These are phyloP conservation scores for Sorex araneus DNA, from an alignment of 2,113 vertebrate genomes.

Conservation along the genomic window DNA sequence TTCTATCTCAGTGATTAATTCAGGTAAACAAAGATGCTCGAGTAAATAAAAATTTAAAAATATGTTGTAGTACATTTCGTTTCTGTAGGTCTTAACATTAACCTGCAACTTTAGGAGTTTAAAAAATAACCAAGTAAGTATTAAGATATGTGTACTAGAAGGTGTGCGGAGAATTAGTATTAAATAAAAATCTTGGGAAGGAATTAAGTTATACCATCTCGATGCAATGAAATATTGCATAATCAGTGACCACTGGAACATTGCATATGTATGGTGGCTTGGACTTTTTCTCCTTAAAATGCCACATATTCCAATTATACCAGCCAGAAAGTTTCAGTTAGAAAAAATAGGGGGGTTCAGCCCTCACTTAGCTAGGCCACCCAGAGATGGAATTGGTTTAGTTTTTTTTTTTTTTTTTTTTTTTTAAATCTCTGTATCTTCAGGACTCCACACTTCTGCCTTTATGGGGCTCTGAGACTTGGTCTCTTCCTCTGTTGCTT, in stretches of 20 bases:
- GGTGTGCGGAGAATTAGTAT: neutral
- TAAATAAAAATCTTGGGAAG: neutral
- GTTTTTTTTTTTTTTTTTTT: neutral
- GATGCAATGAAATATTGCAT: no score
- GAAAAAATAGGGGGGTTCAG: neutral
- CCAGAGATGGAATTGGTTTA: neutral
- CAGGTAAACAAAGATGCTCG: constrained; percentile 19
- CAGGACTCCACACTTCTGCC: neutral
- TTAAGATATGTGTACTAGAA: neutral
- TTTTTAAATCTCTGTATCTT: neutral
- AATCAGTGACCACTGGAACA: neutral
- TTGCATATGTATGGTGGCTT: neutral
- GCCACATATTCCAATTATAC: neutral
- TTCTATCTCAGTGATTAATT: neutral
- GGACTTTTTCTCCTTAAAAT: neutral
- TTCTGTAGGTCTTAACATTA: constrained; percentile 17
- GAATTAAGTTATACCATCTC: neutral
- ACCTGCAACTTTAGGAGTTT: constrained; percentile 30
- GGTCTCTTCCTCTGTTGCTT: neutral
- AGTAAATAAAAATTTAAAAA: constrained; percentile 24
- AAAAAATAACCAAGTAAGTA: neutral
- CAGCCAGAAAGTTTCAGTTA: neutral
- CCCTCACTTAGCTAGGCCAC: neutral
- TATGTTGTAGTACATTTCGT: neutral
- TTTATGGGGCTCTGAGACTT: neutral